Conservation (phyloP, 2,797 vertebrate species). For the Hylomyscus alleni region DNA sequence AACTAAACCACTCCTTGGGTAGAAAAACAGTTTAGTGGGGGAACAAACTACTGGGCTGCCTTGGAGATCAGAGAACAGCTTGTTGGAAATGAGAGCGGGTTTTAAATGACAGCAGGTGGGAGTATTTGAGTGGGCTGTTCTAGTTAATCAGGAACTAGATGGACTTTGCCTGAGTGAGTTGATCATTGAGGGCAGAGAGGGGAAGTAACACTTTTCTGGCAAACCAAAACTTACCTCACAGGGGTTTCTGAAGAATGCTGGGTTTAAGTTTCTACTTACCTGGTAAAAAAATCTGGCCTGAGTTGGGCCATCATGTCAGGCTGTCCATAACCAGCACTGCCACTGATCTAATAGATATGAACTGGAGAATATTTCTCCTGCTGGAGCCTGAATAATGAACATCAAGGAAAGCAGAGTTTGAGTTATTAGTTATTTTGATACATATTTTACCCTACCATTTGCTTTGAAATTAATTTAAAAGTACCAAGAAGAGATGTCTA, state of each 20-base stretch:
- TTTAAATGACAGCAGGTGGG: background rate
- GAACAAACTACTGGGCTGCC: background rate
- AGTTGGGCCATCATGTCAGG: background rate
- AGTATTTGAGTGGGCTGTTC: background rate
- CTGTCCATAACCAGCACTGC: no score
- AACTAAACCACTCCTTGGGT: background rate
- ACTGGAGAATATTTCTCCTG: background rate
- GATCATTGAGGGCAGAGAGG: background rate
- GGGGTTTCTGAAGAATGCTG: background rate
- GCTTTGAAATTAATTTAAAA: slow-evolving; percentile 59
- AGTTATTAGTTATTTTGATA: slow-evolving; percentile 13
- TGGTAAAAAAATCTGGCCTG: background rate
- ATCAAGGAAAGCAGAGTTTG: background rate
- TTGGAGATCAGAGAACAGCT: background rate
- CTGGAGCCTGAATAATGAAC: slow-evolving; percentile 45
- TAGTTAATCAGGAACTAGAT: background rate
- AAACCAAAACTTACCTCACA: background rate
- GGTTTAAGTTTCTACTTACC: background rate
- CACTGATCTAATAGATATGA: background rate
- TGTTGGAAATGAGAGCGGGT: background rate
- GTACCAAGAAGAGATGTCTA: slow-evolving; percentile 55
- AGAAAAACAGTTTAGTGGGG: background rate
- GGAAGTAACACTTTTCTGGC: background rate
- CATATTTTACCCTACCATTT: slow-evolving; percentile 55
- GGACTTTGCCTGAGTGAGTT: background rate